Percentiles rank a stretch among this genome's conserved stretches.
phyloP scores from a whole-genome alignment of 2,888 invertebrate genomes.

The Drosophila stalkeri region DNA sequence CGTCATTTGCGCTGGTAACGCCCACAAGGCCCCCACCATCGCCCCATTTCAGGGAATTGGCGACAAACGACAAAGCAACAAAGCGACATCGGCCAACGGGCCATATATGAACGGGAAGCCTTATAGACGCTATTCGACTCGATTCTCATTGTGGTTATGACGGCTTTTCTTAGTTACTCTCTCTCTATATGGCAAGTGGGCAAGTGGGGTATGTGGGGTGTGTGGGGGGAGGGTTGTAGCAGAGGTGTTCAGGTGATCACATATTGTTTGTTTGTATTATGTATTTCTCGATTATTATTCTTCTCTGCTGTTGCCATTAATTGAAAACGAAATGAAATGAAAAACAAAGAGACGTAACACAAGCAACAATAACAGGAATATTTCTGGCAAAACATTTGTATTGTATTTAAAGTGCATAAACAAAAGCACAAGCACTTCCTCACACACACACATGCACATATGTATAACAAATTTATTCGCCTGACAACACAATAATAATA shows the following conservation, averaged over 20 bases:
- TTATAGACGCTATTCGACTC: slow-evolving; percentile 44
- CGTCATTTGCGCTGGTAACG: slow-evolving; percentile 49
- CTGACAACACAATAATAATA: slow-evolving; percentile 17
- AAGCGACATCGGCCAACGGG: slow-evolving; percentile 22
- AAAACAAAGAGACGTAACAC: neutral
- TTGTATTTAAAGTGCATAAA: slow-evolving; percentile 48
- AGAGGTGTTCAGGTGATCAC: neutral
- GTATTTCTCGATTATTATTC: slow-evolving; percentile 32
- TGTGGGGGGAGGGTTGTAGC: neutral
- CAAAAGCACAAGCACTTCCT: slow-evolving; percentile 25
- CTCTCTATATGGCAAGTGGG: slow-evolving; percentile 54
- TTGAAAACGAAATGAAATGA: slow-evolving; percentile 66
- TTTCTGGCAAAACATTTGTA: slow-evolving; percentile 22
- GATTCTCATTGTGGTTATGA: slow-evolving; percentile 43
- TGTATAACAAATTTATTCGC: slow-evolving; percentile 25
- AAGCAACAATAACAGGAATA: slow-evolving; percentile 1
- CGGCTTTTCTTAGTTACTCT: slow-evolving; percentile 42
- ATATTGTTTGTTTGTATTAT: slow-evolving; percentile 48
- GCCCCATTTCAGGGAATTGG: slow-evolving; percentile 43
- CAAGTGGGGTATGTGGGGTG: slow-evolving; percentile 19
- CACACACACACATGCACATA: slow-evolving; percentile 7
- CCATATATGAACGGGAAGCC: slow-evolving; percentile 74
- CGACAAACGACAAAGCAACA: slow-evolving; percentile 12
- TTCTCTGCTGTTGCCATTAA: slow-evolving; percentile 41
- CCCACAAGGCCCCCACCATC: slow-evolving; percentile 43